Percentiles rank a stretch among this genome's conserved stretches.
phyloP scores from a whole-genome alignment of 2,888 invertebrate species.

The Apamea monoglypha region DNA sequence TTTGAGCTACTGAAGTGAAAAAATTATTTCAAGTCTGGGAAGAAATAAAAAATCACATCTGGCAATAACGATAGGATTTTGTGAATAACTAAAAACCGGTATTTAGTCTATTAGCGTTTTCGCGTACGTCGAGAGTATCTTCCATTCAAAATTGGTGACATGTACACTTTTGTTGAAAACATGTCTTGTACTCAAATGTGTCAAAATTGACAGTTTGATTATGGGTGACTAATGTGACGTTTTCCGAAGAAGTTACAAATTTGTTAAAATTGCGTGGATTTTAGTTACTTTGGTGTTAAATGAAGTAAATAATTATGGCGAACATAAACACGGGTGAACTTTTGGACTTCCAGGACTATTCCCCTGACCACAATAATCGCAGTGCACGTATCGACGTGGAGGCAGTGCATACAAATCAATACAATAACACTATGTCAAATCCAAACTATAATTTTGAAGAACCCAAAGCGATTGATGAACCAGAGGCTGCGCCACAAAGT shows the following conservation, averaged over 20 bases:
- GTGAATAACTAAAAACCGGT: background rate
- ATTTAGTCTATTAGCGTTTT: background rate
- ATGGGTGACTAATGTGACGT: slow-evolving; percentile 24
- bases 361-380: slow-evolving; percentile 89
- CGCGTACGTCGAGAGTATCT: background rate
- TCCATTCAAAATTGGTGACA: slow-evolving; percentile 5
- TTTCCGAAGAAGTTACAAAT: slow-evolving; percentile 4
- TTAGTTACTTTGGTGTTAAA: slow-evolving; percentile 30
- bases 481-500: slow-evolving; percentile 79
- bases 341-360: slow-evolving; percentile 94
- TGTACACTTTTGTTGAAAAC: background rate
- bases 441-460: slow-evolving; percentile 84
- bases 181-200: no score
- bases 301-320: slow-evolving; percentile 75
- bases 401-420: slow-evolving; percentile 89
- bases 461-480: slow-evolving; percentile 78
- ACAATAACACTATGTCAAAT: slow-evolving; percentile 84
- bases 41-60: no score
- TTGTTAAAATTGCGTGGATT: slow-evolving; percentile 8
- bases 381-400: slow-evolving; percentile 92
- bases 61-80: background rate
- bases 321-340: slow-evolving; percentile 91
- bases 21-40: no score
- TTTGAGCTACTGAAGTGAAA: no score
- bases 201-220: slow-evolving; percentile 31